Evolutionary conservation across 1,140 invertebrate genomes (phyloP).

Genomic region (Diachasmimorpha longicaudata): DNA sequence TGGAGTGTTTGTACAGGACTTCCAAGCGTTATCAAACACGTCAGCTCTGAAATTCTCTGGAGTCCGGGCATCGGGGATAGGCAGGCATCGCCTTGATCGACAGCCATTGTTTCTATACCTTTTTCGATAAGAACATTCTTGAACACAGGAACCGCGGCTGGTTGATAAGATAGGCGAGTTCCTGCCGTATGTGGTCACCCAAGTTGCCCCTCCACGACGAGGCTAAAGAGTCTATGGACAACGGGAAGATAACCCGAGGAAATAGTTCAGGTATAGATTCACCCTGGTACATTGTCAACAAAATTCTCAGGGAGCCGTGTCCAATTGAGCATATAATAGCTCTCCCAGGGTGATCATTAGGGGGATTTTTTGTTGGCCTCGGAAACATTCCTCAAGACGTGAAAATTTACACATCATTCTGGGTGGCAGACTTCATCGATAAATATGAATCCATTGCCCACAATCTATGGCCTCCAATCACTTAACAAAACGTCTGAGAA

Average conservation of each 20-base stretch:
- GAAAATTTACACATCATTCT: conserved; percentile 12
- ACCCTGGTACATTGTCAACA: background rate
- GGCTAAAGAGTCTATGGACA: background rate
- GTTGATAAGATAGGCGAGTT: background rate
- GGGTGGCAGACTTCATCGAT: conserved; percentile 16
- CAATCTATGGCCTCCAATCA: background rate
- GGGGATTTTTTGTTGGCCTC: background rate
- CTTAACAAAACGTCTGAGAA: background rate
- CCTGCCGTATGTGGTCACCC: background rate
- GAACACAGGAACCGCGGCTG: background rate
- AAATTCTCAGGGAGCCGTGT: conserved; percentile 12
- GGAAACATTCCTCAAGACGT: conserved; percentile 7
- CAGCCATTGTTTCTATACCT: background rate
- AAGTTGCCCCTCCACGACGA: background rate
- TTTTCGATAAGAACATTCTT: background rate
- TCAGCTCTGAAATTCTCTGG: background rate
- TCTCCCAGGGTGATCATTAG: conserved; percentile 13
- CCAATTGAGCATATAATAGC: conserved; percentile 19
- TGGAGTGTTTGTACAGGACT: background rate
- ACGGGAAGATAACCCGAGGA: background rate
- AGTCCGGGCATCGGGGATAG: background rate
- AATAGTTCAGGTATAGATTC: background rate
- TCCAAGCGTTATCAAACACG: background rate
- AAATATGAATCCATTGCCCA: background rate
- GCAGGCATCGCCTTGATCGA: background rate